Evolutionary conservation across 2,888 invertebrate species (phyloP).

Genomic region (Dione vanillae): DNA sequence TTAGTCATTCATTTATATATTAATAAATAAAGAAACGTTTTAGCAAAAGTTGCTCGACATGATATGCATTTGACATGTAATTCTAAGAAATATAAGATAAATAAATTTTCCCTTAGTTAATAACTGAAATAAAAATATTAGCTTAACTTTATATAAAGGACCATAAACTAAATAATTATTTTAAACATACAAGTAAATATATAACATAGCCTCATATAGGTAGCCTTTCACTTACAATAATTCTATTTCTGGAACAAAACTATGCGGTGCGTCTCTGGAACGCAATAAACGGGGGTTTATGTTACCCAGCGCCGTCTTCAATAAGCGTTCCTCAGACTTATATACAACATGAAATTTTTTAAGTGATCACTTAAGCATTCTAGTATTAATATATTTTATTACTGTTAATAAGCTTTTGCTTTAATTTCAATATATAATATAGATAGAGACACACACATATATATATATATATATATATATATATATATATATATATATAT

Average conservation of each 20-base stretch:
- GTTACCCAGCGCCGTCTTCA: conserved; percentile 2
- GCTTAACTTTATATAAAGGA: too few species aligned
- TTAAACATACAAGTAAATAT: background rate
- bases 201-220: background rate
- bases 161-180: background rate
- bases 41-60: too few species aligned
- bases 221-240: conserved; percentile 17
- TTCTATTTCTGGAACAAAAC: conserved; percentile 24
- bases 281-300: conserved; percentile 14
- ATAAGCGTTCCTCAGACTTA: conserved; percentile 5
- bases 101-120: too few species aligned
- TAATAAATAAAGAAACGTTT: too few species aligned
- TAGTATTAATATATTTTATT: background rate
- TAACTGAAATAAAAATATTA: too few species aligned
- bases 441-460: too few species aligned
- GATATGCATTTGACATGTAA: too few species aligned
- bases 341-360: conserved; percentile 4
- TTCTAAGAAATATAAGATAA: too few species aligned
- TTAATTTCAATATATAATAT: background rate
- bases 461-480: too few species aligned
- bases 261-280: conserved; percentile 16
- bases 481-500: too few species aligned
- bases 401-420: background rate
- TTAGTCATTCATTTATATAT: too few species aligned
- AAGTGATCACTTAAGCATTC: background rate